Base-by-base conservation (phyloP, 1,140 invertebrate genomes). In the Bombus confusus region DNA sequence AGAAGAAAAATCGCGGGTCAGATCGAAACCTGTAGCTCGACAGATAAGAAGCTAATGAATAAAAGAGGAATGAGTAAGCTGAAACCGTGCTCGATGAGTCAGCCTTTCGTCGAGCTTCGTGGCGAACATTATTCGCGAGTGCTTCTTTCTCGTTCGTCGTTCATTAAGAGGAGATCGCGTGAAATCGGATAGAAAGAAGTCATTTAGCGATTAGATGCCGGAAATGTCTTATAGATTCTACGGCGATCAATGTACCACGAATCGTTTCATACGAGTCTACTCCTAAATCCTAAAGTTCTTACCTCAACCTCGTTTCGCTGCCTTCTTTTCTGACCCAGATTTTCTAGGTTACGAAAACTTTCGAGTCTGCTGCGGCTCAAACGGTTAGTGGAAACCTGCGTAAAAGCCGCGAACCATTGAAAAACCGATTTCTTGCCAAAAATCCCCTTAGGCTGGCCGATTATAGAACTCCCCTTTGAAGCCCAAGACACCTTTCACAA, bases 1-100 rank as follows among this genome's bases (percentile, higher is more conserved):
- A 52, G 47, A 22, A 18, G n/a, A 66, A 78, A 89, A 80, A 86
- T 47, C n/a, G n/a, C 64, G 57, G 37, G 68, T 73, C 76, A 79
- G 90, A 89, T 93, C 90, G 87, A 81, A 90, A 77, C 25, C 73
- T 47, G 64, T 87, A 73, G 83, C 73, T 37, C 86, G 83, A 76
- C 64, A 91, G 92, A 94, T 93, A 93, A 93, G 91, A 69, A 84
- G 34, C 71, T 93, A 91, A 93, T 93, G 94, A 94, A 94, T 94
- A 94, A 92, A 91, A 87, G 88, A 87, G 62, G 87, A 87, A 91
- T 92, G 93, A 94, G 92, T 92, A 92, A 92, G 93, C 92, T 91
- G 74, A 87, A 93, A 90, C 69, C 82, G 80, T 69, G 82, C 85
- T 90, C 47, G 34, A 22, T 88, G 80, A 87, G 59, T 85, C 87